phyloP scores from a whole-genome alignment of 2,888 invertebrate species.

The Apodemia mormo region DNA sequence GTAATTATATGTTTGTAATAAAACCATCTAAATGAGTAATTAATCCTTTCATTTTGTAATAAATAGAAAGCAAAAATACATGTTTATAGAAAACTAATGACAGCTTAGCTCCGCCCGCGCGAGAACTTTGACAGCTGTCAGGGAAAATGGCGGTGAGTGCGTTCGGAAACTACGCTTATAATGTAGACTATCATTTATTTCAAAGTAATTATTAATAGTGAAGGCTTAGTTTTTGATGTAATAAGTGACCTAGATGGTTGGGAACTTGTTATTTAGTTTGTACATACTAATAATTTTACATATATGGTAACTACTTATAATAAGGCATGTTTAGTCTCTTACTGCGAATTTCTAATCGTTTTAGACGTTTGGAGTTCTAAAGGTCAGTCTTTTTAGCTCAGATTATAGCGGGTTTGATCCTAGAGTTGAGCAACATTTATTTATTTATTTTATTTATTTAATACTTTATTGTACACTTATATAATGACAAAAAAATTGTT shows the following conservation, averaged over 20 bases:
- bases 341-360: not conserved
- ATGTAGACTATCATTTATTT: slow-evolving; percentile 17
- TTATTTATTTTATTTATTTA: too few species aligned
- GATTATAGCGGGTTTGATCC: too few species aligned
- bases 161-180: slow-evolving; percentile 20
- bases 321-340: not conserved
- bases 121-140: slow-evolving; percentile 65
- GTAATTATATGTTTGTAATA: not conserved
- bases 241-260: slow-evolving; percentile 12
- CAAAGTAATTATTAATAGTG: slow-evolving; percentile 15
- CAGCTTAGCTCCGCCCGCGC: slow-evolving; percentile 36
- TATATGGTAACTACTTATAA: not conserved
- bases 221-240: slow-evolving; percentile 9
- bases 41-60: not conserved
- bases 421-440: too few species aligned
- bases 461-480: too few species aligned
- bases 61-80: slow-evolving; percentile 15
- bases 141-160: slow-evolving; percentile 24
- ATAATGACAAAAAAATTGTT: too few species aligned
- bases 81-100: slow-evolving; percentile 26
- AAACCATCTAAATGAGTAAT: not conserved
- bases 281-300: not conserved
- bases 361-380: too few species aligned
- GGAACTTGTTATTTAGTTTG: slow-evolving; percentile 8
- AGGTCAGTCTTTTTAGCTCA: not conserved